Conservation (phyloP, 2,888 invertebrate genomes). For the Nomada fabriciana region DNA sequence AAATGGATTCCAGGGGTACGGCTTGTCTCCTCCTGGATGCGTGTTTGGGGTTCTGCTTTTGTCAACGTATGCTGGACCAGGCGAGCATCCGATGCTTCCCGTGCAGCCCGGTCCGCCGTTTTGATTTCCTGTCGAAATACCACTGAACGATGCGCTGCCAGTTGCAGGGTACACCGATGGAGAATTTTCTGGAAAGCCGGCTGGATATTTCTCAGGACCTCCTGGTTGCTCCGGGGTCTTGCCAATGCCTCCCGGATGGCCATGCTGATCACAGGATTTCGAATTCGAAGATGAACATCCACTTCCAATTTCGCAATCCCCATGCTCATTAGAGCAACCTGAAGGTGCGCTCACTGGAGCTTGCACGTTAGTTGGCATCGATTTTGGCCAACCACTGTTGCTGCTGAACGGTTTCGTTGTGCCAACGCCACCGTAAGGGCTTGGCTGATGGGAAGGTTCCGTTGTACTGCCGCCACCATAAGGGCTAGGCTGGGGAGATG, state of each 20-base stretch:
- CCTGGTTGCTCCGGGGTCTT: constrained; percentile 19
- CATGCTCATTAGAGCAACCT: background rate
- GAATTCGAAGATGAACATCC: constrained; percentile 17
- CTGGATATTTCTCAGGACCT: background rate
- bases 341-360: background rate
- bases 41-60: background rate
- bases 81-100: background rate
- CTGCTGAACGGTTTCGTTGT: background rate
- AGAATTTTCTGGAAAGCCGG: constrained; percentile 4
- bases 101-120: background rate
- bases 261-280: constrained; percentile 9
- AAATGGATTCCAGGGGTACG: constrained; percentile 47
- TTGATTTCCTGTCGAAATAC: background rate
- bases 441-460: background rate
- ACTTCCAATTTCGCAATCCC: background rate
- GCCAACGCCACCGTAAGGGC: background rate
- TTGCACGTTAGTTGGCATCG: background rate
- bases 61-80: background rate
- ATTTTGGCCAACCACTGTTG: too few relatives aligned
- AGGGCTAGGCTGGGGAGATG: background rate
- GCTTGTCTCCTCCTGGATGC: background rate
- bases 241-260: background rate
- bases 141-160: background rate
- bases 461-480: background rate
- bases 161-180: background rate